Evolutionary conservation across 2,113 vertebrate species (phyloP).

Genomic region (Crocuta crocuta): DNA sequence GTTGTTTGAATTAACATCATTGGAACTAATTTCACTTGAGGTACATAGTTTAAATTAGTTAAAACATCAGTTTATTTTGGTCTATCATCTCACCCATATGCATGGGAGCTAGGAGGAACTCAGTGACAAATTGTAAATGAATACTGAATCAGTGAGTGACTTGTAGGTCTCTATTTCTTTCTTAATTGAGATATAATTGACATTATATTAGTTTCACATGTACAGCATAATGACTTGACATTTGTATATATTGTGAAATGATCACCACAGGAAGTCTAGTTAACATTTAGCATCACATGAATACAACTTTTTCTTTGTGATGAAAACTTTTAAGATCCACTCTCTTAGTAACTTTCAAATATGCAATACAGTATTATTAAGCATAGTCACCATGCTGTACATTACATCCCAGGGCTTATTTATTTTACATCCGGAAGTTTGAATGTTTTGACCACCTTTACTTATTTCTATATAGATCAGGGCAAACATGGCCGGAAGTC

Average conservation of each 20-base stretch:
- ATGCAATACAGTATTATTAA: neutral
- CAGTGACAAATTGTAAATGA: neutral
- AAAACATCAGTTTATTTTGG: neutral
- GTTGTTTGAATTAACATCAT: neutral
- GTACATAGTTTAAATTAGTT: conserved; percentile 7
- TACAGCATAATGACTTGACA: neutral
- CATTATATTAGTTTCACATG: neutral
- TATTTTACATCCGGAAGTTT: neutral
- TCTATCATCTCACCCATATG: neutral
- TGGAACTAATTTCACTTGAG: neutral
- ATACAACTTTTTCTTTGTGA: neutral
- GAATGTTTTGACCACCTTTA: neutral
- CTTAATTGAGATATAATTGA: neutral
- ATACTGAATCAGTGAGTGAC: neutral
- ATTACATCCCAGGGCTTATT: neutral
- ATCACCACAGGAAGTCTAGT: neutral
- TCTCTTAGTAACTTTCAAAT: neutral
- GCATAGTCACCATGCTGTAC: neutral
- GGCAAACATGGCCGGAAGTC: neutral
- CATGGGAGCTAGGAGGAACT: neutral
- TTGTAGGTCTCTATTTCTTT: neutral
- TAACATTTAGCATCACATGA: neutral
- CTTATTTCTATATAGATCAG: neutral
- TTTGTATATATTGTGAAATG: neutral
- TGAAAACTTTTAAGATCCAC: neutral